Base-by-base conservation (phyloP, 2,113 vertebrate species). In the Sinocyclocheilus anshuiensis region DNA sequence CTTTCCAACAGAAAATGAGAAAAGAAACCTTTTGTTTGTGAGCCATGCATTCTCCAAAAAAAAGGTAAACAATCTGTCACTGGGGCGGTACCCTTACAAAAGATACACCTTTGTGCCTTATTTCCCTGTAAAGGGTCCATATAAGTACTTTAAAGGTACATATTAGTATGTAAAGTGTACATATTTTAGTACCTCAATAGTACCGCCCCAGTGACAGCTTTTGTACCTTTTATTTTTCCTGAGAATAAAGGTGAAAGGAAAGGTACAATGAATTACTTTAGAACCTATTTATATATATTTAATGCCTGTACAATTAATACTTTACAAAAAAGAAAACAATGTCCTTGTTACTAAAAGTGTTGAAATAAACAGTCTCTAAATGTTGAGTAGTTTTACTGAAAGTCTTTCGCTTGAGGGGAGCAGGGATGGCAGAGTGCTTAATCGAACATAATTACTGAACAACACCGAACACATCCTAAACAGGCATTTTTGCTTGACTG, bases 381-480 rank as follows among this genome's bases (percentile, higher is more conserved):
- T 24, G 39, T 48, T 1, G 11, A 75, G 7, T 24, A 7, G 8
- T 76, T n/a, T 12, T 6, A n/a, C 72, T 53, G 81, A 86, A 87
- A 83, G 83, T 75, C 55, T 84, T 77, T 82, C 84, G 80, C 82
- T 85, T 75, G 67, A 85, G 89, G 87, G 42, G 45, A 82, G 77
- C 82, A 69, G 87, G 74, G 83, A 86, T 57, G 74, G 67, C 57
- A 84, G 83, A 87, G 85, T 85, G 77, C 85, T 81, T 91, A 90
- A 91, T 93, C 92, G 89, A 91, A 90, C 92, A 86, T 92, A 93
- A 94, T 93, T 93, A 92, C 91, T 87, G 92, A 91, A 93, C 91
- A 90, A 92, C 92, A 87, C 86, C 87, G 86, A 90, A 91, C 80
- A 71, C 81, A 85, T 92, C 90, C 86, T 83, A 88, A 93, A 92